Conservation (phyloP, 2,888 invertebrate species). For the Drosophila paramelanica region DNA sequence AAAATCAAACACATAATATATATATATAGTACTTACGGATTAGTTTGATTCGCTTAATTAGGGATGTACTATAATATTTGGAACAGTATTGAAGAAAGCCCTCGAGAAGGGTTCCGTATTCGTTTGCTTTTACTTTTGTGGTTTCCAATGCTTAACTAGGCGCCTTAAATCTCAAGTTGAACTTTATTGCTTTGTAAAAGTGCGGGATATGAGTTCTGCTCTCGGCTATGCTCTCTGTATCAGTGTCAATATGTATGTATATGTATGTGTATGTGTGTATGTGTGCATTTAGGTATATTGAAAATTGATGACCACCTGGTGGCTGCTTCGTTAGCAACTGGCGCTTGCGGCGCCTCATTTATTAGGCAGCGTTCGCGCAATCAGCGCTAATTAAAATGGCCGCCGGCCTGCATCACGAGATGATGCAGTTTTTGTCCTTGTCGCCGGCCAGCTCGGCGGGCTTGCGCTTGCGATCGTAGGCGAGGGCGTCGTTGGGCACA, state of each 20-base stretch:
- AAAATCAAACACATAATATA: slow-evolving; percentile 23
- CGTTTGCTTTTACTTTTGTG: slow-evolving; percentile 15
- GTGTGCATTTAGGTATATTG: slow-evolving; percentile 15
- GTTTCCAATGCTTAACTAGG: slow-evolving; percentile 40
- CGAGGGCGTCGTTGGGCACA: slow-evolving; percentile 96
- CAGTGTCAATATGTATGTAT: slow-evolving; percentile 5
- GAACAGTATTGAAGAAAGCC: slow-evolving; percentile 57
- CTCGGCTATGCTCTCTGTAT: slow-evolving; percentile 19
- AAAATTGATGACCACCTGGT: slow-evolving; percentile 65
- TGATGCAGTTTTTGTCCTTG: slow-evolving; percentile 93
- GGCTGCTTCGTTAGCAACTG: slow-evolving; percentile 60
- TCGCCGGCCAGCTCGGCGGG: slow-evolving; percentile 83
- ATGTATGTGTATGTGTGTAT: slow-evolving; percentile 9
- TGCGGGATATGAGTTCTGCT: slow-evolving; percentile 55
- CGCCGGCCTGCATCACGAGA: slow-evolving; percentile 89
- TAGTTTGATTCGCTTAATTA: slow-evolving; percentile 51
- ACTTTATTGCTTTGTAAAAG: slow-evolving; percentile 74
- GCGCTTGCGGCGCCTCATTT: slow-evolving; percentile 45
- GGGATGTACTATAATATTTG: slow-evolving; percentile 63
- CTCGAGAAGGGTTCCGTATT: not conserved
- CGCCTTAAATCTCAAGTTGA: slow-evolving; percentile 73
- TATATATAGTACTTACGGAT: slow-evolving; percentile 12
- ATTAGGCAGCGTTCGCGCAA: slow-evolving; percentile 42
- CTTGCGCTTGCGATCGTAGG: slow-evolving; percentile 91
- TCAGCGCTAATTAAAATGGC: slow-evolving; percentile 68